Evolutionary conservation across 2,797 vertebrate species (phyloP).

Genomic region (Bovichtus variegatus): DNA sequence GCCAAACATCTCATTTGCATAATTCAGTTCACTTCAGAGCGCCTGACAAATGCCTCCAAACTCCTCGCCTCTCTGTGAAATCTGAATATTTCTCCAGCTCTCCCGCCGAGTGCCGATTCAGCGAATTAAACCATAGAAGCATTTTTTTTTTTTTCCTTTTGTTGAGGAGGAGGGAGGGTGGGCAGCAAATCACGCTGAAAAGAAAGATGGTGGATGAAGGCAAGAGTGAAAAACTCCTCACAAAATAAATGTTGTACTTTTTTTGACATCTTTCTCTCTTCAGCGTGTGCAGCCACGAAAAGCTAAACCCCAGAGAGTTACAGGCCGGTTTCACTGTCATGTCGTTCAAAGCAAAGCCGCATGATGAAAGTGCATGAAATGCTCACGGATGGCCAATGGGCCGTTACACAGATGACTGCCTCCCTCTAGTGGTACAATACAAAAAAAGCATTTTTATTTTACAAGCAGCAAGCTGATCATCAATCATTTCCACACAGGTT

Average conservation of each 20-base stretch:
- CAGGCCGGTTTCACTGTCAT: not conserved
- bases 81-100: constrained; percentile 41
- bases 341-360: constrained; percentile 22
- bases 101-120: constrained; percentile 27
- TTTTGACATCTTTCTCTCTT: constrained; percentile 4
- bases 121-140: constrained; percentile 33
- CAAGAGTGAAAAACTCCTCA: not conserved
- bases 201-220: not conserved
- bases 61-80: constrained; percentile 42
- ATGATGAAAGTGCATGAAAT: constrained; percentile 60
- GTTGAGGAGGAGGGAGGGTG: not conserved
- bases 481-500: not conserved
- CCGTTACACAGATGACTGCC: constrained; percentile 30
- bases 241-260: constrained; percentile 21
- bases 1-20: constrained; percentile 63
- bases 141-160: not conserved
- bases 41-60: constrained; percentile 60
- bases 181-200: constrained; percentile 9
- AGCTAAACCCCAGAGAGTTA: not conserved
- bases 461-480: not conserved
- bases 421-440: constrained; percentile 53
- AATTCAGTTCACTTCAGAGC: constrained; percentile 61
- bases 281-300: not conserved
- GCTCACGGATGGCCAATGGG: not conserved
- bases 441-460: not conserved